Evolutionary conservation across 1,140 invertebrate species (phyloP), one percentile per base, ranked within the genome.

Genomic region (Druon quercuslanigerum): DNA sequence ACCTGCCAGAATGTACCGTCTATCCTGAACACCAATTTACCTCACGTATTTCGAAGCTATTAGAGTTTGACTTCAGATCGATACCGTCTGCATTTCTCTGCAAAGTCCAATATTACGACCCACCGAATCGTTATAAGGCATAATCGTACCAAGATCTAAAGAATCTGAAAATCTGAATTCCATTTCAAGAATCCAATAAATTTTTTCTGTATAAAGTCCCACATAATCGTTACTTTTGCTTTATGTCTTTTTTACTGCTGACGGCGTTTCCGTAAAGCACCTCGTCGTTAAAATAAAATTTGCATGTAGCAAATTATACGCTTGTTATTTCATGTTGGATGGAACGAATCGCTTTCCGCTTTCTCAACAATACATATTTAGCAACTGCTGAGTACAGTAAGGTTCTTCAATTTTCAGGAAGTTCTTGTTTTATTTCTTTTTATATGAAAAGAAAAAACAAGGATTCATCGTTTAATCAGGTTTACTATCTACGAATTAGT

Each of bases 21-120:
- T 46, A 46, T 46, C 75, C 71, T 79, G 70, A 71, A 72, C 51
- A 56, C 75, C 73, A 83, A 76, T 80, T 78, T 74, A 66, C 73
- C 78, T 76, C 79, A 82, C 77, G 84, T 82, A 87, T 86, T 83
- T 82, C 80, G 73, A 74, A 79, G 83, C 82, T 86, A 84, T 87
- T 87, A 86, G 77, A 84, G 81, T 86, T 86, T 79, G 82, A 79
- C 83, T 85, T 78, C 84, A 85, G 83, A 87, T 87, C 86, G 85
- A 87, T 87, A 86, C 80, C 72, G 66, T 74, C 57, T 83, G 77
- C 80, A 87, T 87, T 87, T 82, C 85, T 78, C 82, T 83, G 83
- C 80, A 79, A 83, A 87, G 84, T 85, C 80, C 80, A 76, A 85
- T 83, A 84, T 66, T 66, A 66, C 16, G 33, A 33, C 19, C 19